These are phyloP conservation scores for Thecocarcelia acutangulata DNA, from an alignment of 2,888 invertebrate species.

Conservation along the genomic window DNA sequence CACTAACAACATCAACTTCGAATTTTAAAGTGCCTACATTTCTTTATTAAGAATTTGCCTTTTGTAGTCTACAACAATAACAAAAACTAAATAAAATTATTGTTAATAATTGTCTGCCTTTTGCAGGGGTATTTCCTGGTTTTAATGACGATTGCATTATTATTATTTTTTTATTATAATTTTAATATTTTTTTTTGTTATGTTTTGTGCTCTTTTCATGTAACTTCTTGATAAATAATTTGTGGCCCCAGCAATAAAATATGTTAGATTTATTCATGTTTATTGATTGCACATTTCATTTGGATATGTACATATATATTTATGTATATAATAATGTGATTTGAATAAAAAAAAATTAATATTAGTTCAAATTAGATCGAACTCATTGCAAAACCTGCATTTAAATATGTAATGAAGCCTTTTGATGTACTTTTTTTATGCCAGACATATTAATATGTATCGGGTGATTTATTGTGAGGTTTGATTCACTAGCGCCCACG, in stretches of 20 bases:
- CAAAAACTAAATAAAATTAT: background rate
- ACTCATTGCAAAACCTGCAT: too few species aligned
- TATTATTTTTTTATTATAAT: constrained; percentile 7
- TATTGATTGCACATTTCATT: constrained; percentile 18
- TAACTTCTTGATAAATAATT: constrained; percentile 13
- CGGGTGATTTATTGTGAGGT: too few species aligned
- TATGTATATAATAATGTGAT: too few species aligned
- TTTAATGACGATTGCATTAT: constrained; percentile 49
- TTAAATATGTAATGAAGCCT: too few species aligned
- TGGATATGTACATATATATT: background rate
- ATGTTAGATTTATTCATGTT: constrained; percentile 2
- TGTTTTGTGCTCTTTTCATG: constrained; percentile 6
- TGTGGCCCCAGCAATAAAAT: constrained; percentile 18
- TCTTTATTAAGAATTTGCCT: constrained; percentile 6
- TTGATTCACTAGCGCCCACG: too few species aligned
- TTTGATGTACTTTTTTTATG: too few species aligned
- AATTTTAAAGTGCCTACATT: constrained; percentile 18
- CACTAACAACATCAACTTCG: constrained; percentile 10
- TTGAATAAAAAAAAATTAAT: too few species aligned
- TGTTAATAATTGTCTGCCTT: constrained; percentile 23
- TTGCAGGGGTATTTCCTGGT: constrained; percentile 60
- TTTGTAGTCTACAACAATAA: constrained; percentile 11
- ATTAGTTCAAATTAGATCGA: too few species aligned
- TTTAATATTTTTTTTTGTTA: constrained; percentile 23
- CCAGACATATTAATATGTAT: too few species aligned